Conservation (phyloP, 2,113 vertebrate genomes). For the Microcebus tavaratra region DNA sequence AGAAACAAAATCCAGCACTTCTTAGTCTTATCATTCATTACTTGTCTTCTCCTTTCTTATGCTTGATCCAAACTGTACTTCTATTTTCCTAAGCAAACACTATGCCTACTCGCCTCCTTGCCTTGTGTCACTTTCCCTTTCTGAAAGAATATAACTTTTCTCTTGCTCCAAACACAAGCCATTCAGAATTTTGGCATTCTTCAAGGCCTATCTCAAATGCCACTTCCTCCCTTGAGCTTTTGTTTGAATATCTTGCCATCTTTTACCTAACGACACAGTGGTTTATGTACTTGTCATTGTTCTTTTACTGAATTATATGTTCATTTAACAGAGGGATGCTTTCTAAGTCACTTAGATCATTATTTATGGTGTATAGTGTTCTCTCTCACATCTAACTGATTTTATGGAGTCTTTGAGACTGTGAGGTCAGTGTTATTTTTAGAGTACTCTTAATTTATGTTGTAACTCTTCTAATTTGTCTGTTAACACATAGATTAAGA, state of each 20-base stretch:
- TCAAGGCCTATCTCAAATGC: not conserved
- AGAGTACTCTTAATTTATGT: not conserved
- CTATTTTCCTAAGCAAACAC: not conserved
- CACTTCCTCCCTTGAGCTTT: not conserved
- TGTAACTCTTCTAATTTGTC: not conserved
- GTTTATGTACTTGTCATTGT: not conserved
- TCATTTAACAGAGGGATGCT: not conserved
- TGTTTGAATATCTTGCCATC: not conserved
- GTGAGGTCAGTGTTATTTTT: slow-evolving; percentile 22
- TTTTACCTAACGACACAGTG: not conserved
- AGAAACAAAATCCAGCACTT: not conserved
- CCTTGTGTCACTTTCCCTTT: not conserved
- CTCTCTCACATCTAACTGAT: slow-evolving; percentile 4
- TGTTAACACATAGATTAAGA: not conserved
- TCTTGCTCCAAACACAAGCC: not conserved
- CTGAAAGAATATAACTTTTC: not conserved
- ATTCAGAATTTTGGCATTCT: not conserved
- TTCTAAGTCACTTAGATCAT: not conserved
- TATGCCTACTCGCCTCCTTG: not conserved
- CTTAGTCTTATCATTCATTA: not conserved
- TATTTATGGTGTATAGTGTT: not conserved
- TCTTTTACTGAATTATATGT: not conserved
- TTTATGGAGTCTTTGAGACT: not conserved
- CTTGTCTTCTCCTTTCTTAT: not conserved
- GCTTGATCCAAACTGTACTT: not conserved